Evolutionary conservation across 2,888 invertebrate genomes (phyloP).

Genomic region (Hermaeophaga mercurialis): DNA sequence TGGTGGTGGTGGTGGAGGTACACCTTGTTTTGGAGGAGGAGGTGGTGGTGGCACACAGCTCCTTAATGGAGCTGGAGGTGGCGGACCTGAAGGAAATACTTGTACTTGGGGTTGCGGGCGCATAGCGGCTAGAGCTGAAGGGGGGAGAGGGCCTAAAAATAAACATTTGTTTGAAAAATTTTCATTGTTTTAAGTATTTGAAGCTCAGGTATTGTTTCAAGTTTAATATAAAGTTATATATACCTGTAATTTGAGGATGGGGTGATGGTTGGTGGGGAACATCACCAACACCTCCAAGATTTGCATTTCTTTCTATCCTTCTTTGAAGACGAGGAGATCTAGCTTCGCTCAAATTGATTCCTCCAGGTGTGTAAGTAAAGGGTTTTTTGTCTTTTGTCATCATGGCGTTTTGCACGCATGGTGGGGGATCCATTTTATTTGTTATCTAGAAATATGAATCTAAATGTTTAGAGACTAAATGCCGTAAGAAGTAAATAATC

Average conservation of each 20-base stretch:
- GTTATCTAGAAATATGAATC: slow-evolving; percentile 42
- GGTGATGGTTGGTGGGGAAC: slow-evolving; percentile 58
- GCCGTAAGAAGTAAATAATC: no score
- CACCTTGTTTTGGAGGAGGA: slow-evolving; percentile 63
- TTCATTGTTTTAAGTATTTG: no score
- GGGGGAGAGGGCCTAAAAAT: slow-evolving; percentile 59
- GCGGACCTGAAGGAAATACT: slow-evolving; percentile 57
- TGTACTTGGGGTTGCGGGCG: slow-evolving; percentile 70
- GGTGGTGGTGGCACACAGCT: slow-evolving; percentile 51
- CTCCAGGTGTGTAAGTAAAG: slow-evolving; percentile 95
- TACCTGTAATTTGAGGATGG: slow-evolving; percentile 36
- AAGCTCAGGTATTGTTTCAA: no score
- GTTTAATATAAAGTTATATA: no score
- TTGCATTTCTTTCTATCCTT: slow-evolving; percentile 74
- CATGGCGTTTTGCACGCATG: slow-evolving; percentile 91
- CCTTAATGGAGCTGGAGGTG: slow-evolving; percentile 49
- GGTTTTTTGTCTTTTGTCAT: slow-evolving; percentile 96
- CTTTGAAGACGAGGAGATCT: slow-evolving; percentile 88
- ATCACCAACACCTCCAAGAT: slow-evolving; percentile 68
- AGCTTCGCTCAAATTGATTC: slow-evolving; percentile 88
- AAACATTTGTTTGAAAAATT: no score
- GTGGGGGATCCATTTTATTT: slow-evolving; percentile 72
- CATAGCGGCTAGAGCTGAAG: slow-evolving; percentile 66
- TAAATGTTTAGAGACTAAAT: background rate
- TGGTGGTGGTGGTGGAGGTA: slow-evolving; percentile 59